Evolutionary conservation across 2,888 invertebrate genomes (phyloP), one percentile per base, ranked within the genome.

Genomic region (Drosophila ustulata): DNA sequence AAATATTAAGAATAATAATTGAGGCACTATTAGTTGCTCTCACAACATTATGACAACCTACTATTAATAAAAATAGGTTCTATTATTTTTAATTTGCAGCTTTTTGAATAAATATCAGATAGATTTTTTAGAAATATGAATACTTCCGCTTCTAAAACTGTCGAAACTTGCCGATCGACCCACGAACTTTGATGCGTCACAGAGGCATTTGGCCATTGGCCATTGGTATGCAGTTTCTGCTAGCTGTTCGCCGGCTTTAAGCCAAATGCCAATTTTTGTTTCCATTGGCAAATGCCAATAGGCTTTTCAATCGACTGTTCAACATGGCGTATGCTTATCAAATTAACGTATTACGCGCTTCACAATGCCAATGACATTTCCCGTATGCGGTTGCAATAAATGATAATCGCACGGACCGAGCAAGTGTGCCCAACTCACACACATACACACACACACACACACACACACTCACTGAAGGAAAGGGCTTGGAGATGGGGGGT

Each of bases 381-480:
- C 77, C 78, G 69, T 75, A 80, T 86, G 84, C 80, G 81, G 84
- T 82, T 78, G 86, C 87, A 82, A 85, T 83, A 83, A 83, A 83
- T 83, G 85, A 83, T 83, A 83, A 83, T 83, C 82, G 80, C 66
- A 64, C 59, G 50, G 59, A 63, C 46, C 43, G 50, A 7, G 47
- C 69, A 63, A 67, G 49, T 62, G 64, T 50, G 37, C 13, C 58
- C 51, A 39, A 6, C 51, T 46, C 32, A 41, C 41, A 7, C 26
- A 30, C 26, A 49, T n/a, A n/a, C n/a, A n/a, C n/a, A n/a, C n/a
- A n/a, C n/a, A n/a, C n/a, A n/a, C 26, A 28, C 39, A 26, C 4
- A 13, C 11, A 30, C 26, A 4, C 8, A 28, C 28, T 4, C 4
- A 28, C 28, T 18, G 18, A 18, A 18, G 18, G 52, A 18, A 13